Conservation (phyloP, 2,797 vertebrate genomes). For the Tadarida brasiliensis region DNA sequence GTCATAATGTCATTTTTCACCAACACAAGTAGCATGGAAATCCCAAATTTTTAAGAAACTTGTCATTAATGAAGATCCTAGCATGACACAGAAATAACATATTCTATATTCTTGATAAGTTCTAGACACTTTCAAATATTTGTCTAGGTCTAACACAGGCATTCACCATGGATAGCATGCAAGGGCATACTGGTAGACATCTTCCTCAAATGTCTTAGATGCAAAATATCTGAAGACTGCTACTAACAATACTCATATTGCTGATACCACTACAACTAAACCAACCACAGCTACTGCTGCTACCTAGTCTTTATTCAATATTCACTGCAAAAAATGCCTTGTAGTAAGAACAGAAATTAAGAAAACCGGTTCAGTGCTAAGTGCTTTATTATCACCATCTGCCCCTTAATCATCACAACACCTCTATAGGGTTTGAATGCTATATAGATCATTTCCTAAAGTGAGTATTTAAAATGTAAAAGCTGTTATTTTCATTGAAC, state of each 20-base stretch:
- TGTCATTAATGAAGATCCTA: background rate
- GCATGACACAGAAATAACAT: background rate
- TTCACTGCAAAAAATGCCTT: background rate
- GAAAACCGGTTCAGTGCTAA: background rate
- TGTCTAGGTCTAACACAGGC: background rate
- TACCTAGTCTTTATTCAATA: background rate
- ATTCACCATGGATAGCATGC: background rate
- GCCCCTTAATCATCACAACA: background rate
- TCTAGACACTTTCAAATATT: background rate
- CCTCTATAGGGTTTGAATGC: background rate
- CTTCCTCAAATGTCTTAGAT: background rate
- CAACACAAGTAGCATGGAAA: background rate
- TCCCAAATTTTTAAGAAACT: no score
- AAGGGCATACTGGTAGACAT: background rate
- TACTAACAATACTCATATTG: background rate
- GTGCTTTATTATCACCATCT: background rate
- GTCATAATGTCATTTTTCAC: background rate
- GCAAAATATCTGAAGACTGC: background rate
- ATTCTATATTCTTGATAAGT: background rate
- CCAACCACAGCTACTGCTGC: background rate
- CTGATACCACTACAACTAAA: background rate
- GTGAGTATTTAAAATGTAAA: background rate
- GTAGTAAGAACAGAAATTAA: background rate
- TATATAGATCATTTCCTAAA: background rate
- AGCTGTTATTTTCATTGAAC: background rate